These are phyloP conservation scores for Fissipunctia ypsillon DNA, from an alignment of 2,888 invertebrate species.

Conservation along the genomic window DNA sequence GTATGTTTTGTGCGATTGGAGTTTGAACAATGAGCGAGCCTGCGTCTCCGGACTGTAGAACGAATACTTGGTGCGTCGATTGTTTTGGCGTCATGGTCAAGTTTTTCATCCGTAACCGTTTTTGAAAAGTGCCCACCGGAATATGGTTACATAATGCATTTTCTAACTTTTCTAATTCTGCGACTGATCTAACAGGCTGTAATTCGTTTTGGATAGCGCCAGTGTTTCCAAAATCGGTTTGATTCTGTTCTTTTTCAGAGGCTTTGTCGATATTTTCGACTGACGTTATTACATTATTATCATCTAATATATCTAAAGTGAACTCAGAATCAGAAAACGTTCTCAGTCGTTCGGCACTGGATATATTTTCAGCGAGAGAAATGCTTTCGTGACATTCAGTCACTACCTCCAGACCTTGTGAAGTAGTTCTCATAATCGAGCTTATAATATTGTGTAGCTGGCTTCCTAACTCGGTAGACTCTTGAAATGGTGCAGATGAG, in stretches of 20 bases:
- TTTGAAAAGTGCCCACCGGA: conserved; percentile 77
- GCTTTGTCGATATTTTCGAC: conserved; percentile 68
- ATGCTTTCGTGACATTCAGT: conserved; percentile 70
- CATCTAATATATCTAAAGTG: conserved; percentile 74
- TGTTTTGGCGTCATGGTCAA: conserved; percentile 81
- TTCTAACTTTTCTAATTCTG: conserved; percentile 75
- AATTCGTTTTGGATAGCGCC: conserved; percentile 43
- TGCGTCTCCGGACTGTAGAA: conserved; percentile 81
- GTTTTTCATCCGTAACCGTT: conserved; percentile 79
- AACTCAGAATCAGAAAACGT: conserved; percentile 74
- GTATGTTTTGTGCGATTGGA: conserved; percentile 69
- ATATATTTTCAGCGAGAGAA: conserved; percentile 50
- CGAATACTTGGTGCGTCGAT: conserved; percentile 76
- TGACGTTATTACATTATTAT: conserved; percentile 76
- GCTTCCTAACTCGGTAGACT: conserved; percentile 74
- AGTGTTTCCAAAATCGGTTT: conserved; percentile 22
- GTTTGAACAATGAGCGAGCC: conserved; percentile 77
- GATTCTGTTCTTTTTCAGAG: conserved; percentile 41
- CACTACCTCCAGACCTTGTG: conserved; percentile 67
- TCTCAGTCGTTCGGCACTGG: conserved; percentile 60
- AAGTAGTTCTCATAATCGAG: conserved; percentile 68
- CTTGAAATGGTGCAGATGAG: conserved; percentile 71
- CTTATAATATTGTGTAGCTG: conserved; percentile 77
- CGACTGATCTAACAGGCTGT: conserved; percentile 64
- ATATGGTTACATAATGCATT: conserved; percentile 75